Evolutionary conservation across 1,140 invertebrate genomes (phyloP).

Genomic region (Penaeus chinensis): DNA sequence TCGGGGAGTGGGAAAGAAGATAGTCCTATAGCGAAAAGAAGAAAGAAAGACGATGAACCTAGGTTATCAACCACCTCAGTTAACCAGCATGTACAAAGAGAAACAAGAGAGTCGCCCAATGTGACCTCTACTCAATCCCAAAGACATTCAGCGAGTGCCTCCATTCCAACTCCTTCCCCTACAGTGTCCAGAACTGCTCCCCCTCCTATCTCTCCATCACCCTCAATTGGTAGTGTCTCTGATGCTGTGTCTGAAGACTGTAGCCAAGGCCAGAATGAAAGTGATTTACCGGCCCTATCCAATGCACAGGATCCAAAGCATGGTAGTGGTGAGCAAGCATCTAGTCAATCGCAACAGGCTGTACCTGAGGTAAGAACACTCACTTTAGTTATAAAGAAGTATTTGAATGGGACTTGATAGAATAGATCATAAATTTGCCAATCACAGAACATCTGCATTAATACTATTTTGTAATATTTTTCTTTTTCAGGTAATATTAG

Average conservation of each 20-base stretch:
- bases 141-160: conserved; percentile 56
- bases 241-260: conserved; percentile 54
- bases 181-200: conserved; percentile 29
- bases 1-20: conserved; percentile 35
- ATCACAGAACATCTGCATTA: no score
- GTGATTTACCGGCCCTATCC: conserved; percentile 25
- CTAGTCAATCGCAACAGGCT: conserved; percentile 51
- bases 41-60: conserved; percentile 46
- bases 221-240: conserved; percentile 50
- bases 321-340: conserved; percentile 23
- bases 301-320: conserved; percentile 48
- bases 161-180: conserved; percentile 34
- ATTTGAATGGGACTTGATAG: neutral
- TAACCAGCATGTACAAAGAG: conserved; percentile 41
- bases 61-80: conserved; percentile 3
- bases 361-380: conserved; percentile 49
- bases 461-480: neutral
- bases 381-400: neutral
- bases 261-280: conserved; percentile 46
- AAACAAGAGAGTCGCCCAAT: conserved; percentile 10
- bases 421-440: no score
- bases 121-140: conserved; percentile 36
- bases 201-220: conserved; percentile 40
- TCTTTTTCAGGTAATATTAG: conserved; percentile 46
- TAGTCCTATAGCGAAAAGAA: conserved; percentile 45